These are phyloP conservation scores for Tridacna gigas DNA, from an alignment of 2,888 invertebrate genomes.

Conservation along the genomic window DNA sequence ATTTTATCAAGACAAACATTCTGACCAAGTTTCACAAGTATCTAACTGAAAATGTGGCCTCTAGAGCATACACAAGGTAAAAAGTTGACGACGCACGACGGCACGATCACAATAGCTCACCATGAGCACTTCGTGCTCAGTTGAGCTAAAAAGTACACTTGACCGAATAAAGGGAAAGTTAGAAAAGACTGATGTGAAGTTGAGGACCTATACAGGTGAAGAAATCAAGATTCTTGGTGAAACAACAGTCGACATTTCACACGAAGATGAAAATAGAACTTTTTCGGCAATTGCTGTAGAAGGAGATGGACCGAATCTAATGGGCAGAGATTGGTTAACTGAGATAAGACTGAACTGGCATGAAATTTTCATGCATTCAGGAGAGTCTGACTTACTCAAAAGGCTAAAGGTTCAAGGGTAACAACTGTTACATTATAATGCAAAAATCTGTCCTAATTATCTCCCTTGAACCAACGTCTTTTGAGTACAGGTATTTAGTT, in stretches of 20 bases:
- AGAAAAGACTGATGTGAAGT: conserved; percentile 16
- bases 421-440: too few species aligned
- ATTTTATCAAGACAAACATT: too few species aligned
- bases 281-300: not conserved
- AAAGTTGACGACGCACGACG: too few species aligned
- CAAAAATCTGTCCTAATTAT: too few species aligned
- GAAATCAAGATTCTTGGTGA: not conserved
- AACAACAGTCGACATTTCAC: conserved; percentile 5
- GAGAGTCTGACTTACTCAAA: not conserved
- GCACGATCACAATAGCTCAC: too few species aligned
- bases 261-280: conserved; percentile 7
- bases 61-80: too few species aligned
- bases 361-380: conserved; percentile 8
- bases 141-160: too few species aligned
- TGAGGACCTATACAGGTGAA: conserved; percentile 30
- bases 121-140: too few species aligned
- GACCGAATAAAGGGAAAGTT: not conserved
- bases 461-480: not conserved
- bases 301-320: conserved; percentile 17
- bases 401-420: too few species aligned
- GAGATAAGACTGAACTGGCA: conserved; percentile 20
- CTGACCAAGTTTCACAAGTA: too few species aligned
- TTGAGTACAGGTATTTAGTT: too few species aligned
- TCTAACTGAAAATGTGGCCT: too few species aligned
- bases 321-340: conserved; percentile 39